phyloP scores from a whole-genome alignment of 2,113 vertebrate species.

The Camelus dromedarius region DNA sequence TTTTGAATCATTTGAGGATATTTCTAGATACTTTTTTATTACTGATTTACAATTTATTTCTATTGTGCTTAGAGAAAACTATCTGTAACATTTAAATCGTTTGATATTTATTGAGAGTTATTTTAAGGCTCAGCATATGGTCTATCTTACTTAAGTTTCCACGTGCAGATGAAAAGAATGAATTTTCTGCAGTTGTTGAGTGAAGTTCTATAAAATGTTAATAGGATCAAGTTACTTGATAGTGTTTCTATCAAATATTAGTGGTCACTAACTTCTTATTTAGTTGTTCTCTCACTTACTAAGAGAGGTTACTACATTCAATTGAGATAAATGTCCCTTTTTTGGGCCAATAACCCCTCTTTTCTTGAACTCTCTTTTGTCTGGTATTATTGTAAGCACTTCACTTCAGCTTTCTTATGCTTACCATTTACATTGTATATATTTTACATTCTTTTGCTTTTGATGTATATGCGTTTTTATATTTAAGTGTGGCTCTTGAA shows the following conservation, averaged over 20 bases:
- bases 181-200: background rate
- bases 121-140: background rate
- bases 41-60: background rate
- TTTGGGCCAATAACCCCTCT: background rate
- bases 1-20: background rate
- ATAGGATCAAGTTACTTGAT: background rate
- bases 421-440: background rate
- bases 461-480: slow-evolving; percentile 16
- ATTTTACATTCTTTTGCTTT: background rate
- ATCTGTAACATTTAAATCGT: background rate
- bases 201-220: background rate
- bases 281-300: background rate
- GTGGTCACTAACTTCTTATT: background rate
- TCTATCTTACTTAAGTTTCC: background rate
- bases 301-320: background rate
- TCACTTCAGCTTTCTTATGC: background rate
- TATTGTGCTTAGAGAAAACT: background rate
- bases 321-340: background rate
- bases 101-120: background rate
- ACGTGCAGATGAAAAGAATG: background rate
- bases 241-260: background rate
- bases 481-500: background rate
- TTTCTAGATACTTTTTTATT: background rate
- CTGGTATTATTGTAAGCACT: background rate
- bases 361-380: slow-evolving; percentile 9